phyloP scores from a whole-genome alignment of 2,888 invertebrate species.

The Malthinus seriepunctatus region DNA sequence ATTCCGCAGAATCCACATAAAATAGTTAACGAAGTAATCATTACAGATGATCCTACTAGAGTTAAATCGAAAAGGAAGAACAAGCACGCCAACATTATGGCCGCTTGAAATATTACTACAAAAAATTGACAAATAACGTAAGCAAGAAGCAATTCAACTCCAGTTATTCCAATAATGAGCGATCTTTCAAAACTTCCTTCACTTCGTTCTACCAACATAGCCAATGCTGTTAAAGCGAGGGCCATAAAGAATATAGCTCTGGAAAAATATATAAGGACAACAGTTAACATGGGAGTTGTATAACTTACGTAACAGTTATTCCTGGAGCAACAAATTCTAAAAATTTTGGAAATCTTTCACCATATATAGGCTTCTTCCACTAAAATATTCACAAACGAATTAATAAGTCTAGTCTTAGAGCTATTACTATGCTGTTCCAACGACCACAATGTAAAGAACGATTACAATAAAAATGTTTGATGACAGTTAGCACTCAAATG shows the following conservation, averaged over 20 bases:
- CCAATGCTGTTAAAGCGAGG: slow-evolving; percentile 88
- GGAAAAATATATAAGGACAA: no score
- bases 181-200: slow-evolving; percentile 90
- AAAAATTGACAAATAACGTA: slow-evolving; percentile 88
- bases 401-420: neutral
- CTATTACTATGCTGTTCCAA: no score
- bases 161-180: slow-evolving; percentile 80
- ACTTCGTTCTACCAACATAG: slow-evolving; percentile 86
- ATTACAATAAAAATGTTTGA: no score
- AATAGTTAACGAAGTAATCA: slow-evolving; percentile 73
- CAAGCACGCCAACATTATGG: slow-evolving; percentile 72
- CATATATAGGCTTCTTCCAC: slow-evolving; percentile 76
- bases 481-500: no score
- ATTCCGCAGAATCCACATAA: slow-evolving; percentile 90
- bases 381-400: slow-evolving; percentile 47
- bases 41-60: slow-evolving; percentile 44
- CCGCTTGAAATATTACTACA: slow-evolving; percentile 82
- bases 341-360: slow-evolving; percentile 76
- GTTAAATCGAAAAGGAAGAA: slow-evolving; percentile 43
- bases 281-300: no score
- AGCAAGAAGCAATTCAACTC: slow-evolving; percentile 82
- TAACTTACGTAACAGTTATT: slow-evolving; percentile 83
- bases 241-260: slow-evolving; percentile 93
- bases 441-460: no score
- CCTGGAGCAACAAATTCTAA: slow-evolving; percentile 96